Percentiles rank a stretch among this genome's conserved stretches.
Evolutionary conservation across 2,888 invertebrate species (phyloP).

Genomic region (Drosophila barbarae): DNA sequence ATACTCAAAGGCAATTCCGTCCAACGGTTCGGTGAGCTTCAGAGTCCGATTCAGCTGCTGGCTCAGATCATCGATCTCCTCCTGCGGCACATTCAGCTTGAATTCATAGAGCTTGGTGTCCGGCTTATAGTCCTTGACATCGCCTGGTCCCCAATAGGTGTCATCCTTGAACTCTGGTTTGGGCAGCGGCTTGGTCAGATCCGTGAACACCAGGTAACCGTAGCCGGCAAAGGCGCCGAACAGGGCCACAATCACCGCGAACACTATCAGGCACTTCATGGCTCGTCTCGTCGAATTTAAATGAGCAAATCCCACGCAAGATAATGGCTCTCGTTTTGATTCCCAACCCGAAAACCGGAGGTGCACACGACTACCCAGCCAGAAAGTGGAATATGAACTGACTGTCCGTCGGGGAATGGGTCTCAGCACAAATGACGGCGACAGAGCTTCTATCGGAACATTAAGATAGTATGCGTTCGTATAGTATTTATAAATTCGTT

Average conservation of each 20-base stretch:
- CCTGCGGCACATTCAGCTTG: slow-evolving; percentile 52
- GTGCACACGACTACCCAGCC: slow-evolving; percentile 28
- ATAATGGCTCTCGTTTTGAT: slow-evolving; percentile 2
- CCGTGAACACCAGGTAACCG: slow-evolving; percentile 62
- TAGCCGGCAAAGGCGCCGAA: slow-evolving; percentile 58
- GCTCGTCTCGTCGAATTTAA: slow-evolving; percentile 33
- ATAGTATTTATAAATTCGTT: slow-evolving; percentile 39
- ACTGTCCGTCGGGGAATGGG: slow-evolving; percentile 7
- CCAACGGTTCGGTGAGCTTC: slow-evolving; percentile 82
- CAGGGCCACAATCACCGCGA: slow-evolving; percentile 62
- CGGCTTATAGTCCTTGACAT: slow-evolving; percentile 68
- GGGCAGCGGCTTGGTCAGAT: slow-evolving; percentile 71
- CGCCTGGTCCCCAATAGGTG: slow-evolving; percentile 78
- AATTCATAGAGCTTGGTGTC: slow-evolving; percentile 73
- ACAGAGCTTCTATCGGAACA: slow-evolving; percentile 24
- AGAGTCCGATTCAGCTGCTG: slow-evolving; percentile 82
- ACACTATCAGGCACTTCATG: slow-evolving; percentile 65
- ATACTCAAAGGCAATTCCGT: slow-evolving; percentile 86
- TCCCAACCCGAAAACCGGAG: background rate
- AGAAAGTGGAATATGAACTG: slow-evolving; percentile 43
- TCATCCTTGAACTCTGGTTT: slow-evolving; percentile 74
- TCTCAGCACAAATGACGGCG: background rate
- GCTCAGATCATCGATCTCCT: slow-evolving; percentile 82
- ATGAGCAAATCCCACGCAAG: slow-evolving; percentile 12
- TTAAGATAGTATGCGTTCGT: slow-evolving; percentile 17